Evolutionary conservation across 2,888 invertebrate genomes (phyloP).

Genomic region (Pimpla rufipes): DNA sequence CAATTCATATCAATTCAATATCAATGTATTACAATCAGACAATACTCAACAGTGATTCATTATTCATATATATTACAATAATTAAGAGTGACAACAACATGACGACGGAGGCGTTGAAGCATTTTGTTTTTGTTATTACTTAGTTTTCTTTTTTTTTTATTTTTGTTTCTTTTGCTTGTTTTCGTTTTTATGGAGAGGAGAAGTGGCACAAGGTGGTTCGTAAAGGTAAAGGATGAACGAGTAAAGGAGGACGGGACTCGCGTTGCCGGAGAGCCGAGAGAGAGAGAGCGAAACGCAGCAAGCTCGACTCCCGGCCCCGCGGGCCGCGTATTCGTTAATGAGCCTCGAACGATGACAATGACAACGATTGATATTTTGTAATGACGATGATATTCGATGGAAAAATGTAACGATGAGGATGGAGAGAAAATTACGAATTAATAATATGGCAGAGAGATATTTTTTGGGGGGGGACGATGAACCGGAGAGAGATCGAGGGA

Average conservation of each 20-base stretch:
- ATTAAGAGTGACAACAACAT: conserved; percentile 85
- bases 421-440: conserved; percentile 65
- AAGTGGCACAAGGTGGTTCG: conserved; percentile 79
- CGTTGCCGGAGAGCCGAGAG: conserved; percentile 26
- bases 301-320: background rate
- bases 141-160: too few species aligned
- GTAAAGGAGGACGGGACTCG: conserved; percentile 17
- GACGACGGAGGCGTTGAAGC: conserved; percentile 85
- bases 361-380: conserved; percentile 65
- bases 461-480: conserved; percentile 50
- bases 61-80: conserved; percentile 85
- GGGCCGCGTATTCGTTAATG: conserved; percentile 44
- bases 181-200: conserved; percentile 64
- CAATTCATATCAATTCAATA: conserved; percentile 85
- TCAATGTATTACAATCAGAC: conserved; percentile 86
- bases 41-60: conserved; percentile 85
- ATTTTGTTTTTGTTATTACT: too few species aligned
- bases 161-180: conserved; percentile 40
- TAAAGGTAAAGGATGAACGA: conserved; percentile 68
- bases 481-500: conserved; percentile 61
- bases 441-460: conserved; percentile 75
- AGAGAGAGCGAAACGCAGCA: background rate
- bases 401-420: conserved; percentile 64
- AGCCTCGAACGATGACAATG: conserved; percentile 67
- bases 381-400: conserved; percentile 68